These are phyloP conservation scores for Clarias batrachus DNA, from an alignment of 2,113 vertebrate species.

Conservation along the genomic window DNA sequence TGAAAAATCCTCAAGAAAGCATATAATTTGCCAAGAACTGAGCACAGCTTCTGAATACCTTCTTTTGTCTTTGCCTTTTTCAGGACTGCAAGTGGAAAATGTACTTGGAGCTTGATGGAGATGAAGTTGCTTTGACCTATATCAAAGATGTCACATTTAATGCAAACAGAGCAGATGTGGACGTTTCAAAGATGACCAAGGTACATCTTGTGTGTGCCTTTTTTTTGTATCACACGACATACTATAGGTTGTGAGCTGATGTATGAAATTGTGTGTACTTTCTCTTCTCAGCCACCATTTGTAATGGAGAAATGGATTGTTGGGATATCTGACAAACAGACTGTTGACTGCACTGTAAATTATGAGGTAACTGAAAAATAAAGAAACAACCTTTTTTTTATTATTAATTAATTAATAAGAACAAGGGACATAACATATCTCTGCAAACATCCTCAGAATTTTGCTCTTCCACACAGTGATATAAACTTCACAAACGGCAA, in stretches of 20 bases:
- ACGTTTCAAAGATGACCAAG: conserved; percentile 92
- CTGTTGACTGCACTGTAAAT: conserved; percentile 85
- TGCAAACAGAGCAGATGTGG: conserved; percentile 82
- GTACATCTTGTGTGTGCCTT: conserved; percentile 59
- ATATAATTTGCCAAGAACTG: background rate
- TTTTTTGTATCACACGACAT: background rate
- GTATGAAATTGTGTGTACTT: conserved; percentile 16
- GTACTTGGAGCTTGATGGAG: conserved; percentile 97
- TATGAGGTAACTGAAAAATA: conserved; percentile 82
- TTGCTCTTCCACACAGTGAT: background rate
- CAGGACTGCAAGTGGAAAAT: conserved; percentile 99
- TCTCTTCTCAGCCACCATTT: conserved; percentile 88
- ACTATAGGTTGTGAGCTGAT: background rate
- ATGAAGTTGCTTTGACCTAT: conserved; percentile 92
- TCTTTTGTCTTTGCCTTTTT: conserved; percentile 60
- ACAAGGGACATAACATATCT: background rate
- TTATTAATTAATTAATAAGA: background rate
- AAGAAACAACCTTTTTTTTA: too few species aligned
- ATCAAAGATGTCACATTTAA: conserved; percentile 97
- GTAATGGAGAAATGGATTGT: conserved; percentile 98
- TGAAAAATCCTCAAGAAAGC: background rate
- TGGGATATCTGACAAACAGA: conserved; percentile 82
- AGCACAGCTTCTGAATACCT: conserved; percentile 22
- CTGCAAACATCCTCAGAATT: background rate
- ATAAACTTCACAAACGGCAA: background rate